Percentiles rank a stretch among this genome's conserved stretches.
Conservation (phyloP, 2,888 invertebrate genomes). For the Hetaerina titia region DNA sequence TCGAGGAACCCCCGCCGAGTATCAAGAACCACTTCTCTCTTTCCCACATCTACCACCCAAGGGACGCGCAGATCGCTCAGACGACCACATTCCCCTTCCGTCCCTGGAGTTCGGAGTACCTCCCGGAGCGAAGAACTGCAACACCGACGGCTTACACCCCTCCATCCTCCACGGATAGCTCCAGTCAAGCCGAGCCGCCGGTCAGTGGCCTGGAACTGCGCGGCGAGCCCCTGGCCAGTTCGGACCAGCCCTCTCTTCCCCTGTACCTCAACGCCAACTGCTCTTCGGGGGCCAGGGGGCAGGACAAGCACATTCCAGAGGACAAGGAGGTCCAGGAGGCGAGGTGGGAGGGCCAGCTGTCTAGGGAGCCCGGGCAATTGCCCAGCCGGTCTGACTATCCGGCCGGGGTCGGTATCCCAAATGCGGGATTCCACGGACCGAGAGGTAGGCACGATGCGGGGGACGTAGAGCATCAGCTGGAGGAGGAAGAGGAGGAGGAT, state of each 20-base stretch:
- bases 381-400: not conserved
- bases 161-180: not conserved
- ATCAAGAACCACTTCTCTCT: constrained; percentile 60
- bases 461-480: not conserved
- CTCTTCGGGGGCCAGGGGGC: not conserved
- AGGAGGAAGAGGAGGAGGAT: constrained; percentile 5
- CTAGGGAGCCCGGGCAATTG: not conserved
- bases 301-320: constrained; percentile 30
- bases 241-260: constrained; percentile 70
- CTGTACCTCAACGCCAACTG: constrained; percentile 60
- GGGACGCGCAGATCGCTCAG: constrained; percentile 55
- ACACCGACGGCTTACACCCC: not conserved
- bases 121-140: not conserved
- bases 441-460: not conserved
- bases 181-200: not conserved
- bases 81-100: constrained; percentile 60
- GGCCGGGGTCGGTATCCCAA: not conserved
- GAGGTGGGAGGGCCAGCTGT: not conserved
- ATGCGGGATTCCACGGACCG: not conserved
- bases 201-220: not conserved
- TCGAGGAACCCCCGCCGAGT: not conserved
- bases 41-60: constrained; percentile 70
- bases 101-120: constrained; percentile 60
- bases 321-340: not conserved
- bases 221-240: not conserved